Evolutionary conservation across 1,140 invertebrate genomes (phyloP), one percentile per base, ranked within the genome.

Genomic region (Mamestra configurata): DNA sequence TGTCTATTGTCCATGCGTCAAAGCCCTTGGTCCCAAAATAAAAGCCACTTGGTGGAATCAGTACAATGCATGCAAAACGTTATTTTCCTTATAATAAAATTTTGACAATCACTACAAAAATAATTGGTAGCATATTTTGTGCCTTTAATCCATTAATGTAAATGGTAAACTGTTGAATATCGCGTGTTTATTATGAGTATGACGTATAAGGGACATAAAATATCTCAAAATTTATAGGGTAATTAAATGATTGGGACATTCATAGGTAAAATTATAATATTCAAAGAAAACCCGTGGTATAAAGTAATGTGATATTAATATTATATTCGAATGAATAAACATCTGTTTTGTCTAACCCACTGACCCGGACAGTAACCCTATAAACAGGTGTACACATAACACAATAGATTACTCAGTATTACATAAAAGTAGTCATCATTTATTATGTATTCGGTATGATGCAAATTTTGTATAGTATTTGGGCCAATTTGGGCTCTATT

Each of bases 321-420:
- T 57, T 13, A 43, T 31, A 24, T 43, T 20, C 51, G 40, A 37
- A 35, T 24, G n/a, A 35, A 57, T 57, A 22, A 43, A 20, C 35
- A 40, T n/a, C 59, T 75, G 27, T 75, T 35, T 24, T 61, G n/a
- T 2, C 4, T 61, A 49, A 61, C 73, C 53, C 24, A 76, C 57
- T 76, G n/a, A 61, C 55, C 55, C 40, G 53, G 31, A n/a, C 71
- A 73, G 35, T 57, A 73, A 55, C 49, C 35, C 5, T 2, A 40
- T 8, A 43, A 0, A 68, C 18, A 66, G 35, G 37, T 68, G 64
- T 68, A 68, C 2, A 3, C 2, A 46, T 15, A 18, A 24, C 11
- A 22, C 22, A 31, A 46, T 13, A 2, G 18, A 68, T 68, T 68
- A 46, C 10, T 43, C 64, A 68, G 22, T 68, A 68, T 68, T 66